Evolutionary conservation across 2,888 invertebrate species (phyloP), one percentile per base, ranked within the genome.

Genomic region (Aphrophora alni): DNA sequence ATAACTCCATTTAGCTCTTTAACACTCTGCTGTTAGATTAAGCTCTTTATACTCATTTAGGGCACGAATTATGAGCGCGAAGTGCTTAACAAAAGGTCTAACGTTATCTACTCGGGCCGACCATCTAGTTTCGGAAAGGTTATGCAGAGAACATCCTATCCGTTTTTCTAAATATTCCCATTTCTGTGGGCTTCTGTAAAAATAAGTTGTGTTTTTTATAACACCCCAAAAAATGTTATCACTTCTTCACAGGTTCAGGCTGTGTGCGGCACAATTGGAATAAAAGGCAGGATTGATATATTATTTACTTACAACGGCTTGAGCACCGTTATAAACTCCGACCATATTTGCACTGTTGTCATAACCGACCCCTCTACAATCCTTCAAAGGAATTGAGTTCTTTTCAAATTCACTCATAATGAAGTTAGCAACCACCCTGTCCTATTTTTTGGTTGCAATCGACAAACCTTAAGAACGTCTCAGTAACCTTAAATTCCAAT

Each of bases 401-500:
- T 78, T 74, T 24, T 72, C 70, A 17, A 83, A 72, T 26, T 75
- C 82, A 68, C 51, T 44, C 38, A 76, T 70, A 33, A 81, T 74
- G 14, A 83, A 68, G 74, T 81, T 78, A 81, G 82, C 68, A 38
- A 83, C n/a, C 76, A 72, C 51, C 82, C 69, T 80, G 74, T 70
- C 82, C 82, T 21, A 82, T 77, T 38, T 81, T 79, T 74, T 83
- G 74, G 72, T 72, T 38, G 51, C 72, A 81, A 68, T 78, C 59
- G 44, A 72, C 70, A 83, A 78, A 76, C 21, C 76, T 82, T 75
- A 83, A 86, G 85, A 88, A 90, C 90, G 89, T 90, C 68, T 79
- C 75, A 33, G 10, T 70, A 51, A 79, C 79, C 25, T 70, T 71
- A 69, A 77, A 69, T 77, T 77, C 69, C 25, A 17, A 24, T 38